These are phyloP conservation scores for Zygaena filipendulae DNA, from an alignment of 2,888 invertebrate genomes.

Conservation along the genomic window DNA sequence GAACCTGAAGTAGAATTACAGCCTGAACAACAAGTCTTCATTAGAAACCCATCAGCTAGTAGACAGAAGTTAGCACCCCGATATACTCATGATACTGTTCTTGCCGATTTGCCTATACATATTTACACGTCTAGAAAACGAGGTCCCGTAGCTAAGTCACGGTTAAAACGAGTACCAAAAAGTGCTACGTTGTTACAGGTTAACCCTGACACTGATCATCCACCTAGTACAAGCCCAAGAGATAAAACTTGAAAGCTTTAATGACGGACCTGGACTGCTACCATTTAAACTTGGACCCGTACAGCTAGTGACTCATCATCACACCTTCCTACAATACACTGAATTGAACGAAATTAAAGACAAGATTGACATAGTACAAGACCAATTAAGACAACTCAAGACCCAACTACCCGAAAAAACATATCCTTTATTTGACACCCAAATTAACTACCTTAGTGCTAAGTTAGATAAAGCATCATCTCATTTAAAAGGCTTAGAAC, in stretches of 20 bases:
- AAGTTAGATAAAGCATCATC: constrained; percentile 5
- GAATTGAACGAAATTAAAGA: constrained; percentile 11
- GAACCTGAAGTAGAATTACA: constrained; percentile 14
- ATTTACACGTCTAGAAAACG: constrained; percentile 12
- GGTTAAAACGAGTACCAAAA: constrained; percentile 9
- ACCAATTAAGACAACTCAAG: constrained; percentile 2
- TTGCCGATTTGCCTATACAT: constrained; percentile 9
- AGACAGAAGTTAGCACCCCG: constrained; percentile 11
- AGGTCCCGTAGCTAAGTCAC: constrained; percentile 9
- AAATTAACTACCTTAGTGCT: constrained; percentile 4
- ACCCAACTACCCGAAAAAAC: constrained; percentile 4
- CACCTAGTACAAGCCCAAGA: constrained; percentile 5
- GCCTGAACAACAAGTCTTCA: constrained; percentile 11
- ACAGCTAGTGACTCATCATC: constrained; percentile 11
- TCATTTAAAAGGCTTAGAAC: constrained; percentile 7
- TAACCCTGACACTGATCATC: constrained; percentile 2
- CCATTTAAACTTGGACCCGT: constrained; percentile 10
- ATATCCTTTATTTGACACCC: constrained; percentile 4
- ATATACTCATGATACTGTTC: constrained; percentile 10
- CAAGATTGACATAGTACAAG: constrained; percentile 5
- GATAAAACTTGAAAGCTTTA: constrained; percentile 11
- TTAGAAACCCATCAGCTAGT: constrained; percentile 9
- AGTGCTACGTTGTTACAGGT: constrained; percentile 9
- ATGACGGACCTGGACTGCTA: constrained; percentile 12
- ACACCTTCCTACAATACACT: constrained; percentile 14